phyloP scores from a whole-genome alignment of 1,140 invertebrate species.

The Drosophila quadrilineata region DNA sequence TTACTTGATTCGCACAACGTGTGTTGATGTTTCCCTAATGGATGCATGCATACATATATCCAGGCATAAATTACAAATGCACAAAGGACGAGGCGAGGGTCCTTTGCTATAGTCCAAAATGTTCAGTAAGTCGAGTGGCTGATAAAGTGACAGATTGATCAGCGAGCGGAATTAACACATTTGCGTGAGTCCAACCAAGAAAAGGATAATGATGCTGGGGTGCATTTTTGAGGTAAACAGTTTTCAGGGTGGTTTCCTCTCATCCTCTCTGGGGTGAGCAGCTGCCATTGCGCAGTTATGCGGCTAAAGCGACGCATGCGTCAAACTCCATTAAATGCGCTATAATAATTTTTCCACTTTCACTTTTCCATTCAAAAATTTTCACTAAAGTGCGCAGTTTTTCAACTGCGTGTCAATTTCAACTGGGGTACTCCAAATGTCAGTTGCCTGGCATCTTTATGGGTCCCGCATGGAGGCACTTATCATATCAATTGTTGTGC shows the following conservation, averaged over 20 bases:
- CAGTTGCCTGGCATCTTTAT: conserved; percentile 21
- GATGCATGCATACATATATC: conserved; percentile 34
- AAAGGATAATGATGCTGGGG: conserved; percentile 65
- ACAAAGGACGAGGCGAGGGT: conserved; percentile 23
- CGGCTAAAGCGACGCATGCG: conserved; percentile 51
- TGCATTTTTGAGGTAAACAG: conserved; percentile 1
- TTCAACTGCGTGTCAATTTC: conserved; percentile 8
- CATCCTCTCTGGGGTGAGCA: conserved; percentile 43
- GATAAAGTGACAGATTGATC: conserved; percentile 66
- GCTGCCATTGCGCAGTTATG: conserved; percentile 60
- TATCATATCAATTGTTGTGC: conserved; percentile 35
- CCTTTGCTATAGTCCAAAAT: conserved; percentile 25
- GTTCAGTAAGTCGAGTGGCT: conserved; percentile 59
- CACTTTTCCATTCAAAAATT: conserved; percentile 60
- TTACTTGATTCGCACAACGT: conserved; percentile 76
- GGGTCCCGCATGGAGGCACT: conserved; percentile 34
- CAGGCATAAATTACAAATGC: conserved; percentile 64
- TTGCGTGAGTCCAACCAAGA: conserved; percentile 40
- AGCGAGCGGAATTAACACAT: conserved; percentile 65
- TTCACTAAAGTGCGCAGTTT: conserved; percentile 39
- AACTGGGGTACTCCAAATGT: conserved; percentile 4
- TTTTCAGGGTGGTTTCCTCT: conserved; percentile 22
- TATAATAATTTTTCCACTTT: conserved; percentile 74
- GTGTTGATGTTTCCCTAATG: conserved; percentile 76
- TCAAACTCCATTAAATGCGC: conserved; percentile 58